Evolutionary conservation across 2,797 vertebrate species (phyloP), one percentile per base, ranked within the genome.

Genomic region (Carduelis carduelis): DNA sequence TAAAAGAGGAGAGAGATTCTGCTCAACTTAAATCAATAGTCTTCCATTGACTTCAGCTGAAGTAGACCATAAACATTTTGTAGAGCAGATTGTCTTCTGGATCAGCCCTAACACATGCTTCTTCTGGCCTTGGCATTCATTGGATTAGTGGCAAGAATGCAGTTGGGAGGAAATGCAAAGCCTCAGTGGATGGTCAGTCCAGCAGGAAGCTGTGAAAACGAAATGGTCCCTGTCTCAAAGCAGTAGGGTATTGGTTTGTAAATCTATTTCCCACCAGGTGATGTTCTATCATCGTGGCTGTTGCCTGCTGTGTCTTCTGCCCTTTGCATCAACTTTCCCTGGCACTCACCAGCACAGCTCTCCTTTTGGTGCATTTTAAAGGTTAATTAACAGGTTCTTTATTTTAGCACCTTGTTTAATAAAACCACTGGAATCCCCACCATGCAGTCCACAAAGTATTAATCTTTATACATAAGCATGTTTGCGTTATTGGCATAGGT

Each of bases 321-420:
- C 21, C 43, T 86, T 85, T 50, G 9, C 32, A 18, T 71, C 59
- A 59, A 69, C 12, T 4, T 41, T 76, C 27, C 23, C 56, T 83
- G 66, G 11, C 49, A 87, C 2, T 47, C 19, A 56, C 26, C 14
- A 0, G 0, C 39, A 47, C 18, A 49, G 6, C 6, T 10, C 14
- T 74, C 12, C 17, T 74, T 92, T 66, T 18, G 6, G 21, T 66
- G 21, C 41, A 49, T 83, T 80, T 68, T 32, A 83, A 80, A 57
- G 5, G 10, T 41, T 75, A 66, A 85, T 57, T 63, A 71, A 57
- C 21, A 75, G 4, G 2, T n/a, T 50, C 22, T 69, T 71, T 46
- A 34, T 34, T 12, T 7, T 39, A 66, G 21, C 37, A 8, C 11
- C 11, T 82, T 69, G 23, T 52, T 70, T 56, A 76, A 63, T 50